These are phyloP conservation scores for Ceratina calcarata DNA, from an alignment of 1,140 invertebrate genomes.

Conservation along the genomic window DNA sequence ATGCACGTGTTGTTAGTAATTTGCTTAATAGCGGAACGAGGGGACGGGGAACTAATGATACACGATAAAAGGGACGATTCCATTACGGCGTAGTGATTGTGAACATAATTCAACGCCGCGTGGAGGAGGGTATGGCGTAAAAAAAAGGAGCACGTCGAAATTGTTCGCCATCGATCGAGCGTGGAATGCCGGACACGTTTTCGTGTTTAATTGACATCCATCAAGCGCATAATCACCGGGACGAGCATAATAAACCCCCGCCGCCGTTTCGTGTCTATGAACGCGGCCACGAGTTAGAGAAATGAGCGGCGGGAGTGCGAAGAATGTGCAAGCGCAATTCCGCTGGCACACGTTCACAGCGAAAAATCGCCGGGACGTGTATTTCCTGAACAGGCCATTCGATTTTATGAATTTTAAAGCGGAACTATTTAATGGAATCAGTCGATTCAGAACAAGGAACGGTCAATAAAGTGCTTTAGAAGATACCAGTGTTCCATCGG, in stretches of 20 bases:
- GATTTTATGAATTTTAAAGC: background rate
- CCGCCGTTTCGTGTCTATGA: background rate
- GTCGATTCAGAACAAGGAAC: too few relatives aligned
- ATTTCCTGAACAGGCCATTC: too few relatives aligned
- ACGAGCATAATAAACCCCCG: conserved; percentile 25
- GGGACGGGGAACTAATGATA: conserved; percentile 20
- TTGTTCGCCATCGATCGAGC: conserved; percentile 36
- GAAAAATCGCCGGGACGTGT: background rate
- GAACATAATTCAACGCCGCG: conserved; percentile 35
- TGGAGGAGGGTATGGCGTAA: background rate
- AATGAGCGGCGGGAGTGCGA: background rate
- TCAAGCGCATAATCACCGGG: conserved; percentile 37
- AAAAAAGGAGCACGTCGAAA: conserved; percentile 14
- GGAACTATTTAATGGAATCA: too few relatives aligned
- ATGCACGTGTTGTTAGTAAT: conserved; percentile 31
- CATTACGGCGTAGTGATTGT: conserved; percentile 29
- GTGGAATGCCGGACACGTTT: conserved; percentile 29
- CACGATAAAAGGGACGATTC: conserved; percentile 35
- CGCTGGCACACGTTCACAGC: background rate
- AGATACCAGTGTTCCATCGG: too few relatives aligned
- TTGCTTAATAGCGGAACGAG: conserved; percentile 18
- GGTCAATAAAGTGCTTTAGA: too few relatives aligned
- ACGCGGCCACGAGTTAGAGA: background rate
- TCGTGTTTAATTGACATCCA: conserved; percentile 42
- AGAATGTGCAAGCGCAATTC: background rate